Percentiles rank a stretch among this genome's conserved stretches.
These are phyloP conservation scores for Philotrypesis tridentata DNA, from an alignment of 1,140 invertebrate species.

Conservation along the genomic window DNA sequence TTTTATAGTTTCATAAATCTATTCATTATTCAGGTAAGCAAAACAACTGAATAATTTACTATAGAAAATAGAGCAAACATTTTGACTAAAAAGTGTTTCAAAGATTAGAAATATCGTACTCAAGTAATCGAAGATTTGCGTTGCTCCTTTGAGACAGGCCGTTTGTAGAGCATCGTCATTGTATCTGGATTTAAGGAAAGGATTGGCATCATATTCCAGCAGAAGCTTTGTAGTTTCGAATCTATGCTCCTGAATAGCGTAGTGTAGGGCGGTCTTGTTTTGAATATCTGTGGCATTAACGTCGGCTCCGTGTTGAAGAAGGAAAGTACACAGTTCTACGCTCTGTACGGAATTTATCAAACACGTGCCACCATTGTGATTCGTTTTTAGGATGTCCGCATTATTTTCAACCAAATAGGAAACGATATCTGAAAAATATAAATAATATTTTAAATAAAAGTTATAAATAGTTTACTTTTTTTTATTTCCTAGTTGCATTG, in stretches of 20 bases:
- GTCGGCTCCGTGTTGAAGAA: conserved; percentile 84
- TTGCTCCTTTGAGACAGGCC: conserved; percentile 91
- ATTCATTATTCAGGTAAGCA: not conserved
- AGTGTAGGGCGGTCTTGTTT: conserved; percentile 93
- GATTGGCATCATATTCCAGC: conserved; percentile 86
- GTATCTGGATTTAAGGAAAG: conserved; percentile 83
- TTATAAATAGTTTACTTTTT: conserved; percentile 17
- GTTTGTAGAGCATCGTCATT: conserved; percentile 94
- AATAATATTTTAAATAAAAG: not conserved
- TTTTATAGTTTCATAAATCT: too few relatives aligned
- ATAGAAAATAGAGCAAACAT: not conserved
- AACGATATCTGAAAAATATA: conserved; percentile 72
- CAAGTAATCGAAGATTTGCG: conserved; percentile 86
- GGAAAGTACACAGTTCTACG: conserved; percentile 85
- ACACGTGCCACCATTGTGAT: conserved; percentile 94
- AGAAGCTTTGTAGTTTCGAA: conserved; percentile 90
- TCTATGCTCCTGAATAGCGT: conserved; percentile 92
- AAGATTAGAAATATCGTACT: conserved; percentile 64
- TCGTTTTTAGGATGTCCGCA: conserved; percentile 89
- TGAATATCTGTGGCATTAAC: conserved; percentile 93
- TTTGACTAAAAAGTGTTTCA: not conserved
- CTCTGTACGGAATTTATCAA: conserved; percentile 95
- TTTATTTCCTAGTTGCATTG: not conserved
- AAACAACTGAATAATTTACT: too few relatives aligned
- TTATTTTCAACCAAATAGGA: conserved; percentile 87